Percentiles rank a stretch among this genome's conserved stretches.
Conservation (phyloP, 2,888 invertebrate genomes). For the Sinopyrophorus schimmeli region DNA sequence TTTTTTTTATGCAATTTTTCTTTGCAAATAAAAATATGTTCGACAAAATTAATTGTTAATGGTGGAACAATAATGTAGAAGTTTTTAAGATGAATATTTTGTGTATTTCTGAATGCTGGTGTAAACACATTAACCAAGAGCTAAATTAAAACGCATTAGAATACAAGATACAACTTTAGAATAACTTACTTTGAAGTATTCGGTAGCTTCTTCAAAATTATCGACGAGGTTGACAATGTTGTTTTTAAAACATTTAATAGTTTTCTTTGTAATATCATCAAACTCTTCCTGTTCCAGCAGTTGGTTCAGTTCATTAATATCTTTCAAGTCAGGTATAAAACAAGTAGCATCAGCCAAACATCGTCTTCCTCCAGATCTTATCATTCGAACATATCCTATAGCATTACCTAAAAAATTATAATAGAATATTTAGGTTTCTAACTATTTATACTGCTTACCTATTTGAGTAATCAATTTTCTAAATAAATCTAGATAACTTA, state of each 20-base stretch:
- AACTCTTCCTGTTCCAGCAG: constrained; percentile 64
- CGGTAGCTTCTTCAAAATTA: constrained; percentile 57
- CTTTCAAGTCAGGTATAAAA: constrained; percentile 81
- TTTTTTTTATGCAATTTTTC: constrained; percentile 92
- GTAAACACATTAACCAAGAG: constrained; percentile 91
- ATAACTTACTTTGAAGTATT: constrained; percentile 42
- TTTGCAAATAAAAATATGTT: constrained; percentile 88
- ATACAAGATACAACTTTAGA: constrained; percentile 1
- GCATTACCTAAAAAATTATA: constrained; percentile 69
- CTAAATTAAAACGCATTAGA: constrained; percentile 51
- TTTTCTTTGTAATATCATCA: constrained; percentile 63
- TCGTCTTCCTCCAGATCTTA: constrained; percentile 91
- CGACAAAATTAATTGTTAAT: constrained; percentile 91
- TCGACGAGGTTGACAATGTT: constrained; percentile 77
- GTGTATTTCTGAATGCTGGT: constrained; percentile 81
- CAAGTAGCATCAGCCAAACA: constrained; percentile 89
- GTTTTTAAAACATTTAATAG: constrained; percentile 74
- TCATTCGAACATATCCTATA: constrained; percentile 92
- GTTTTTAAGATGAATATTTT: constrained; percentile 86
- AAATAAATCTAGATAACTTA: constrained; percentile 91
- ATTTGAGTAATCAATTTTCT: constrained; percentile 91
- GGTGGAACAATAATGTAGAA: constrained; percentile 95
- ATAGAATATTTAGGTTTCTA: constrained; percentile 8
- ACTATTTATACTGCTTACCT: constrained; percentile 58
- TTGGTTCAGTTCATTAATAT: constrained; percentile 61